These are phyloP conservation scores for Muscicapa adusta DNA, from an alignment of 2,113 vertebrate genomes.

Conservation along the genomic window DNA sequence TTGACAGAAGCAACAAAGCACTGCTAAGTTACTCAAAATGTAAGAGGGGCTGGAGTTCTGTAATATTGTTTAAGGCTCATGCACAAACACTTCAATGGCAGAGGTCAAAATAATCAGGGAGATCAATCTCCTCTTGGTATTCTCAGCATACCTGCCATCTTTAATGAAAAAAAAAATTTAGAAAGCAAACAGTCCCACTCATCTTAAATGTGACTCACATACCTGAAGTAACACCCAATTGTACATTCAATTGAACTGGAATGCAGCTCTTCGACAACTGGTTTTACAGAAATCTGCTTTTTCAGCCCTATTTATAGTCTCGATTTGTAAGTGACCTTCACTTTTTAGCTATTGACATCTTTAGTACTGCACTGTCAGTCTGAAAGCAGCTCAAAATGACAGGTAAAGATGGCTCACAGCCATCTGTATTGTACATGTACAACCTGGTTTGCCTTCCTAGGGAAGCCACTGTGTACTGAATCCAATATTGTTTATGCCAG, in stretches of 20 bases:
- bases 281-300: not conserved
- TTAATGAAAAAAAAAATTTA: not conserved
- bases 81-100: not conserved
- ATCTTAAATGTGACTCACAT: not conserved
- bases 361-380: not conserved
- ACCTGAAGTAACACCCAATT: not conserved
- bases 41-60: not conserved
- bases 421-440: not conserved
- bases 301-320: not conserved
- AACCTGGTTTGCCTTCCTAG: not conserved
- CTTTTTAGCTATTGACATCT: not conserved
- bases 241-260: fast-evolving
- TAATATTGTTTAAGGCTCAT: not conserved
- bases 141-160: not conserved
- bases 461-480: not conserved
- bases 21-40: not conserved
- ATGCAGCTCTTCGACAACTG: not conserved
- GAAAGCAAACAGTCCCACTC: not conserved
- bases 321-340: not conserved
- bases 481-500: fast-evolving
- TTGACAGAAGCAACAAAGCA: not conserved
- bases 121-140: not conserved
- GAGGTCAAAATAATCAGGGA: not conserved
- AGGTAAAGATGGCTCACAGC: not conserved
- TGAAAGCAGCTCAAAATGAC: not conserved